phyloP scores from a whole-genome alignment of 2,888 invertebrate species.

The Thereva nobilitata region DNA sequence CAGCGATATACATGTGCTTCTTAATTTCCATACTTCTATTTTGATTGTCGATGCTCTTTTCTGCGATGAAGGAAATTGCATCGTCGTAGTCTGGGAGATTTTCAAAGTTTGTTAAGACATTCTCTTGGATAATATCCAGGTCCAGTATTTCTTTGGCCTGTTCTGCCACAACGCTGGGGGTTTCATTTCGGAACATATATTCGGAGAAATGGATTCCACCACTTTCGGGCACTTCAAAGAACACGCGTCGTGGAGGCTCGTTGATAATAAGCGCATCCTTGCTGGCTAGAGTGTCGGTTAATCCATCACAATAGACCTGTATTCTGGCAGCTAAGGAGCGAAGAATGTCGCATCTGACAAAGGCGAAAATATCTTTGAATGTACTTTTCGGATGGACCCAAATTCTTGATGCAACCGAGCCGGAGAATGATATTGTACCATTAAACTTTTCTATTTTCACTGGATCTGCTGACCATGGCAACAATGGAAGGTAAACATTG shows the following conservation, averaged over 20 bases:
- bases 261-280: slow-evolving; percentile 66
- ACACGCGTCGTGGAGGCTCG: slow-evolving; percentile 85
- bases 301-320: slow-evolving; percentile 91
- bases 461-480: background rate
- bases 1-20: slow-evolving; percentile 53
- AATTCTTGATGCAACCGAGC: slow-evolving; percentile 62
- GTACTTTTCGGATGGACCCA: slow-evolving; percentile 74
- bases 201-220: slow-evolving; percentile 77
- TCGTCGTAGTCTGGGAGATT: slow-evolving; percentile 70
- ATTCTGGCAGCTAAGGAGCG: slow-evolving; percentile 82
- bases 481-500: slow-evolving; percentile 42
- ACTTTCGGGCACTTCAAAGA: slow-evolving; percentile 69
- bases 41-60: background rate
- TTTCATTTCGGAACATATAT: slow-evolving; percentile 90
- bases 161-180: slow-evolving; percentile 76
- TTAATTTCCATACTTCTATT: background rate
- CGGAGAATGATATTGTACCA: slow-evolving; percentile 50
- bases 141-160: slow-evolving; percentile 83
- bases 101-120: slow-evolving; percentile 75
- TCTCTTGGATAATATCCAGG: slow-evolving; percentile 70
- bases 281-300: slow-evolving; percentile 62
- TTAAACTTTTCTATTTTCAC: slow-evolving; percentile 35
- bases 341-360: slow-evolving; percentile 81
- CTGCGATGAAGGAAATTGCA: slow-evolving; percentile 58
- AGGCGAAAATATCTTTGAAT: slow-evolving; percentile 67